A percentile compares a stretch with the other conserved stretches of the same genome.
Evolutionary conservation across 2,113 vertebrate genomes (phyloP).

Genomic region (Climacteris rufus): DNA sequence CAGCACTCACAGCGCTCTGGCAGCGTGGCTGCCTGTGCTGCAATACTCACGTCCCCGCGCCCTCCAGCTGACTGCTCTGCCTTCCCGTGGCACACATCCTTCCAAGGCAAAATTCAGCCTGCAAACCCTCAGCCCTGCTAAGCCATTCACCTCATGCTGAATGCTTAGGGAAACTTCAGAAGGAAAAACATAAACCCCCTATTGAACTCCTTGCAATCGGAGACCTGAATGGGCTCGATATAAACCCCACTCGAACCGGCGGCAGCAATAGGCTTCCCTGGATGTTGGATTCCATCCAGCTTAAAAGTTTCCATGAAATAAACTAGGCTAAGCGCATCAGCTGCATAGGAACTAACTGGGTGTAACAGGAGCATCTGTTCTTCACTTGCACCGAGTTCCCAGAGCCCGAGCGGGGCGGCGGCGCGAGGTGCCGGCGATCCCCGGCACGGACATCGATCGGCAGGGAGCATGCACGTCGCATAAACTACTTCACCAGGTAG

Average conservation of each 20-base stretch:
- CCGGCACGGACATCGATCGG: neutral
- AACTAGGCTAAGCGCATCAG: conserved; percentile 50
- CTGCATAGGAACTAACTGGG: conserved; percentile 37
- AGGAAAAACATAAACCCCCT: neutral
- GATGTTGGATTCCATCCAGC: conserved; percentile 30
- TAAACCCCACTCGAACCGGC: neutral
- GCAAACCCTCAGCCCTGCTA: neutral
- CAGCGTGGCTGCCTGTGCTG: neutral
- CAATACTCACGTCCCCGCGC: neutral
- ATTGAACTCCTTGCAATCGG: conserved; percentile 17
- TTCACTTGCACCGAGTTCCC: conserved; percentile 14
- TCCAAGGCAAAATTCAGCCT: neutral
- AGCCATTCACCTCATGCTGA: neutral
- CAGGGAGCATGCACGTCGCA: neutral
- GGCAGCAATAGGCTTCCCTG: conserved; percentile 24
- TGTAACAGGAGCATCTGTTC: conserved; percentile 55
- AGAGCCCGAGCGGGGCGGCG: neutral
- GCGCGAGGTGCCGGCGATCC: neutral
- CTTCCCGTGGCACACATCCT: neutral
- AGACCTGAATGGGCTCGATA: conserved; percentile 31
- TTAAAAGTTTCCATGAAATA: conserved; percentile 52
- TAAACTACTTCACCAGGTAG: conserved; percentile 50
- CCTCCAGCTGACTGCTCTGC: neutral
- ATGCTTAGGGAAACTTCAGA: neutral
- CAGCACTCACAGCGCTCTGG: rapidly evolving